phyloP scores from a whole-genome alignment of 2,113 vertebrate species.

The Petaurus breviceps region DNA sequence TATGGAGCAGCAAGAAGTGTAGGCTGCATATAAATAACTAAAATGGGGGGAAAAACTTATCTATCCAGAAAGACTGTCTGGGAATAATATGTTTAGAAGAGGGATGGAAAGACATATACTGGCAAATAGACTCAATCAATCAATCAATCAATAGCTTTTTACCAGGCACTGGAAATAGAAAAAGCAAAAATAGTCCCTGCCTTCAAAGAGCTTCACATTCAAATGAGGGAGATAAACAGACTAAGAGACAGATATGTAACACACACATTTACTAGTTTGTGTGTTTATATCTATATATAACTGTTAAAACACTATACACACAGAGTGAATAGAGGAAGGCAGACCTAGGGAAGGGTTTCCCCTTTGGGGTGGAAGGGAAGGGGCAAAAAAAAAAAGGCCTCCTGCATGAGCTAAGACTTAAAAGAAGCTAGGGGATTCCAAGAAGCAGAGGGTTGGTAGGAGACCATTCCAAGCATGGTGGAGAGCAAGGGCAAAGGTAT shows the following conservation, averaged over 20 bases:
- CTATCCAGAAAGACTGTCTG: neutral
- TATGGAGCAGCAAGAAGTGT: neutral
- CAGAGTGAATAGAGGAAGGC: neutral
- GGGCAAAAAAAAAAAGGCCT: neutral
- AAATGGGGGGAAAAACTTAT: constrained; percentile 36
- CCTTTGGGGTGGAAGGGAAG: neutral
- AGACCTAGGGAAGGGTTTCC: neutral
- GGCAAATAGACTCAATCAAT: neutral
- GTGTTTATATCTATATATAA: neutral
- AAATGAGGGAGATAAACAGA: neutral
- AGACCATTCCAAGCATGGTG: neutral
- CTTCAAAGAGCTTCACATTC: neutral
- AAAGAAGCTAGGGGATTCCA: neutral
- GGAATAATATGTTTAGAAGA: constrained; percentile 23
- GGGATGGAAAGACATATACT: neutral
- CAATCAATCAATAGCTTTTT: neutral
- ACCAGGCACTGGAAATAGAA: neutral
- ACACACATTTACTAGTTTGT: neutral
- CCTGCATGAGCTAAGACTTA: neutral
- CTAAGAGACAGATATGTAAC: neutral
- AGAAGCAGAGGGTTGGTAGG: neutral
- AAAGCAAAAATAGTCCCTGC: neutral
- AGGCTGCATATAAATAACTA: constrained; percentile 11
- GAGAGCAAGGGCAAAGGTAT: neutral
- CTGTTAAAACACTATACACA: neutral